Evolutionary conservation across 2,888 invertebrate species (phyloP).

Genomic region (Andrena chrysosceles): DNA sequence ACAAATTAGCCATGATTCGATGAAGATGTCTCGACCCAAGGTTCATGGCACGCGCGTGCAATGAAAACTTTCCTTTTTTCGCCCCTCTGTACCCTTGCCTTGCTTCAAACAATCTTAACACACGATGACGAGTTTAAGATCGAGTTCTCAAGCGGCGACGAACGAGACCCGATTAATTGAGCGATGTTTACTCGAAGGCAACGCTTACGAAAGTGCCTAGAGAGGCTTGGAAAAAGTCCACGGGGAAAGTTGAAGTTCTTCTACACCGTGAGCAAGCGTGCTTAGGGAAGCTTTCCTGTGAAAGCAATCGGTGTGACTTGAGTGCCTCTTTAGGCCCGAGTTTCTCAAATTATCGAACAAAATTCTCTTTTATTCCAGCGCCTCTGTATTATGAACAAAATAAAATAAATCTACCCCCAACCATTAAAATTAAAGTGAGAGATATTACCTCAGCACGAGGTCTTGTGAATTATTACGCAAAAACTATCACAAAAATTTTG

Average conservation of each 20-base stretch:
- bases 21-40: neutral
- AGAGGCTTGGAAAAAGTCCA: constrained; percentile 44
- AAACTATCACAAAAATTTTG: no score
- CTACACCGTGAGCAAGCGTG: neutral
- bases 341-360: neutral
- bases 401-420: no score
- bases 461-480: no score
- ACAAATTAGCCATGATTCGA: no score
- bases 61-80: constrained; percentile 1
- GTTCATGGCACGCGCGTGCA: constrained; percentile 14
- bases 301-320: constrained; percentile 18
- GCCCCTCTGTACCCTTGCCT: no score
- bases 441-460: no score
- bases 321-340: constrained; percentile 19
- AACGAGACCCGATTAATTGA: constrained; percentile 53
- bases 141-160: constrained; percentile 44
- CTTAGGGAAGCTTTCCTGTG: constrained; percentile 10
- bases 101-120: constrained; percentile 9
- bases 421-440: no score
- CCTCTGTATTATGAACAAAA: no score
- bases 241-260: constrained; percentile 26
- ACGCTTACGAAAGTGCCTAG: constrained; percentile 55
- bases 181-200: constrained; percentile 61
- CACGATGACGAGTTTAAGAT: constrained; percentile 57
- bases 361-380: no score